These are phyloP conservation scores for Cirrhinus mrigala DNA, from an alignment of 2,797 vertebrate species.

Conservation along the genomic window DNA sequence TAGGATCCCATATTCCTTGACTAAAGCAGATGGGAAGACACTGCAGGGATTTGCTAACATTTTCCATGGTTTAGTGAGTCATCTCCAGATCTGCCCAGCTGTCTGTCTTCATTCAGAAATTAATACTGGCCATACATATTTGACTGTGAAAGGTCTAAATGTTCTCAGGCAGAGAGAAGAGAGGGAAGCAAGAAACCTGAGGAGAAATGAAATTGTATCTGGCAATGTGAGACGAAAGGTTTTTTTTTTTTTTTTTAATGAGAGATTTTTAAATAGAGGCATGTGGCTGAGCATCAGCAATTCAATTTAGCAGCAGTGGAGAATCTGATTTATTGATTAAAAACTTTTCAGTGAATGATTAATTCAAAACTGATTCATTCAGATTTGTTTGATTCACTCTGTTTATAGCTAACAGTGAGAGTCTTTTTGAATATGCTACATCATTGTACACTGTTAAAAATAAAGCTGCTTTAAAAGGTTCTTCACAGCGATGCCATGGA, in stretches of 20 bases:
- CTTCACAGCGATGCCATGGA: no score
- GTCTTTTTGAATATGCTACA: not conserved
- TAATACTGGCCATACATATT: slow-evolving; percentile 30
- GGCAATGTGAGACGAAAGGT: not conserved
- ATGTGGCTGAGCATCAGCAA: not conserved
- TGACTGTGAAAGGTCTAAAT: not conserved
- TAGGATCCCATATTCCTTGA: not conserved
- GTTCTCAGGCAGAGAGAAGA: not conserved
- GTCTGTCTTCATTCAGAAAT: slow-evolving; percentile 49
- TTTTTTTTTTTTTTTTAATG: not conserved
- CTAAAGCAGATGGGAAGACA: slow-evolving; percentile 35
- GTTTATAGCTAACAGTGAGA: not conserved
- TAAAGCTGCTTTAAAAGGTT: no score
- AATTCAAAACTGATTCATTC: not conserved
- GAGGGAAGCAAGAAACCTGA: not conserved
- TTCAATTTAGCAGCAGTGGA: not conserved
- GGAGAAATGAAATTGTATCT: not conserved
- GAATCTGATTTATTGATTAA: not conserved
- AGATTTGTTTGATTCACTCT: not conserved
- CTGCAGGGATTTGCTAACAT: slow-evolving; percentile 27
- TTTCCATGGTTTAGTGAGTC: slow-evolving; percentile 36
- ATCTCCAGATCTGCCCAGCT: slow-evolving; percentile 3
- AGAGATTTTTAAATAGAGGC: not conserved
- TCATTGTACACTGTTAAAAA: no score
- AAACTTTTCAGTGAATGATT: not conserved